These are phyloP conservation scores for Mesorhabditis sp. DNA, from an alignment of 2,888 invertebrate genomes.

Conservation along the genomic window DNA sequence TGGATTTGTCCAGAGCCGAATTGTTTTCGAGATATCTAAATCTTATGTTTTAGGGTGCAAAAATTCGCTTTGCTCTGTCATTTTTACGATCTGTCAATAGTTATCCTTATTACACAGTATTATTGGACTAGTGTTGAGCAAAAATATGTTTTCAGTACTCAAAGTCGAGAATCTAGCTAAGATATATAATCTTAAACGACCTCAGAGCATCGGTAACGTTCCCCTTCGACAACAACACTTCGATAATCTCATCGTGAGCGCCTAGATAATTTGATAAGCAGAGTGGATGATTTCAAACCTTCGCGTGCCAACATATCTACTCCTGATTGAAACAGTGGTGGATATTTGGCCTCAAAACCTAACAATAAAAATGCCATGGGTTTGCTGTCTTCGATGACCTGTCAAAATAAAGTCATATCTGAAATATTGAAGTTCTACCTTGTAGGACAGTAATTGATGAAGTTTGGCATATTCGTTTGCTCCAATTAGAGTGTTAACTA, in stretches of 20 bases:
- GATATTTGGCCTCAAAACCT: constrained; percentile 34
- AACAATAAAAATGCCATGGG: constrained; percentile 36
- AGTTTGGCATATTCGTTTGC: constrained; percentile 33
- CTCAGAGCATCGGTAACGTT: constrained; percentile 24
- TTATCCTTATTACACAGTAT: too few relatives aligned
- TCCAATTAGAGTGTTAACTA: constrained; percentile 33
- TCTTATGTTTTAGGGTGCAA: not conserved
- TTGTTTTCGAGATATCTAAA: constrained; percentile 1
- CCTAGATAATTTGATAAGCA: not conserved
- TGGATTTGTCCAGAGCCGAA: not conserved
- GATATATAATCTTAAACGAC: constrained; percentile 8
- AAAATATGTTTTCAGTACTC: too few relatives aligned
- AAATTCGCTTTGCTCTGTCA: too few relatives aligned
- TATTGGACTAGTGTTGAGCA: too few relatives aligned
- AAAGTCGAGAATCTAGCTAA: too few relatives aligned
- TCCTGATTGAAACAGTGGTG: constrained; percentile 35
- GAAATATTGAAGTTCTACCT: constrained; percentile 17
- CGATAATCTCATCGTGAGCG: constrained; percentile 30
- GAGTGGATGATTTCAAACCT: not conserved
- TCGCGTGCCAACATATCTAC: constrained; percentile 30
- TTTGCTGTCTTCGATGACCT: constrained; percentile 38
- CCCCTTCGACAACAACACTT: constrained; percentile 31
- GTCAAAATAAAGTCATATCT: constrained; percentile 5
- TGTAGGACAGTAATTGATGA: constrained; percentile 40
- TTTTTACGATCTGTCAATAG: too few relatives aligned